Evolutionary conservation across 2,113 vertebrate genomes (phyloP).

Genomic region (western clawed frog (Xenopus tropicalis)): UCB_Xtro_10.0 CM004449.2:50369501-50370000

Average conservation of each 20-base stretch:
- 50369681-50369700: too few species aligned
- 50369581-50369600: too few species aligned
- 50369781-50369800: slow-evolving; percentile 2
- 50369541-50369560: too few species aligned
- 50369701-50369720: background rate
- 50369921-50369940: background rate
- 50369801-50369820: background rate
- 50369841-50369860: background rate
- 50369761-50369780: background rate
- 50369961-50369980: background rate
- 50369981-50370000: too few species aligned
- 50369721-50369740: background rate
- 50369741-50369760: background rate
- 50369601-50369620: too few species aligned
- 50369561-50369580: too few species aligned
- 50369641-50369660: too few species aligned
- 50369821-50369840: slow-evolving; percentile 11
- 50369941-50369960: background rate
- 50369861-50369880: background rate
- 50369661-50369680: too few species aligned
- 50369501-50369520: too few species aligned
- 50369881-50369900: background rate
- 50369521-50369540: too few species aligned
- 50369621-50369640: too few species aligned
- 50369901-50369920: background rate